Percentiles rank a stretch among this genome's conserved stretches.
Conservation (phyloP, 2,797 vertebrate species). For the Dendrocincla tyrannina region DNA sequence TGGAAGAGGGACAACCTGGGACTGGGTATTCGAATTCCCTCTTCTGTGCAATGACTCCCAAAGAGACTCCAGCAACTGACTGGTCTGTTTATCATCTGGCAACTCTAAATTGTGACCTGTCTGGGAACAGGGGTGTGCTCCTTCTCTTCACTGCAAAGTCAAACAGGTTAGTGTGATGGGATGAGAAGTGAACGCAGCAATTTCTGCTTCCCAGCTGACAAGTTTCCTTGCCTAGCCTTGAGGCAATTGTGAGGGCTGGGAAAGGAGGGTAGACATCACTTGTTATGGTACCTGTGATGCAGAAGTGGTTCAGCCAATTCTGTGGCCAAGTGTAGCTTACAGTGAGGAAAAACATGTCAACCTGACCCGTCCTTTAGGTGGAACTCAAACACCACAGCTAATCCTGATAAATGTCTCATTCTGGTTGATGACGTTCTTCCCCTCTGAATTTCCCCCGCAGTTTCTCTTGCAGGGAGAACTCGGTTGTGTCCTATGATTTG, state of each 20-base stretch:
- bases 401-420: background rate
- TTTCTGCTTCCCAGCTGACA: background rate
- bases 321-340: background rate
- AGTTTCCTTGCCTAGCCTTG: background rate
- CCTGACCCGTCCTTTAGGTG: background rate
- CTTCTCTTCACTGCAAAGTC: background rate
- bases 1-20: background rate
- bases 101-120: background rate
- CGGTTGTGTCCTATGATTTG: background rate
- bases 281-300: background rate
- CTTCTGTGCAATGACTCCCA: background rate
- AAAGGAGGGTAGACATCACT: background rate
- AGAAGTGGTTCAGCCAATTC: background rate
- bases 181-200: background rate
- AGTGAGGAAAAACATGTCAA: background rate
- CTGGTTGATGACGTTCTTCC: constrained; percentile 1
- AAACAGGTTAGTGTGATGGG: background rate
- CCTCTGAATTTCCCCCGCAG: background rate
- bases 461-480: background rate
- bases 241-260: background rate
- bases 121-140: background rate
- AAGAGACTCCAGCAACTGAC: background rate
- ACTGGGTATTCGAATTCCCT: background rate
- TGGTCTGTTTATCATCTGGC: background rate
- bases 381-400: background rate